Base-by-base conservation (phyloP, 2,113 vertebrate genomes). In the Chaetura pelagica region DNA sequence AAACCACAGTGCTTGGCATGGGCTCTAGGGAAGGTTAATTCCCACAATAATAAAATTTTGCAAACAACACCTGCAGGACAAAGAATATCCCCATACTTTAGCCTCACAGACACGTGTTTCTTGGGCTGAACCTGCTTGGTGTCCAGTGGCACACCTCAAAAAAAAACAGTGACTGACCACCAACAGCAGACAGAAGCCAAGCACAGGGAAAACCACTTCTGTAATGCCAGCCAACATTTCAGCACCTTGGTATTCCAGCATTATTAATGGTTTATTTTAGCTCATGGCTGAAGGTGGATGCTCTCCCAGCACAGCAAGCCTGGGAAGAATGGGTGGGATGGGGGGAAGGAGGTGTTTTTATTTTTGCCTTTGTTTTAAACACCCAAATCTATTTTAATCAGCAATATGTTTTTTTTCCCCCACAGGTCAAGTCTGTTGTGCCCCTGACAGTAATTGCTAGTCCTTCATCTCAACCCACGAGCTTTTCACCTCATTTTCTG, bases 341-440 rank as follows among this genome's bases (percentile, higher is more conserved):
- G 7, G 3, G 15, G 10, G 6, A 79, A 72, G 19, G 66, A 11
- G 8, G 17, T 22, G 10, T 4, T 84, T 81, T 49, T 18, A 46
- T 44, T 84, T 78, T 38, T 94, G 15, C 12, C 38, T 75, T 74
- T 57, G 15, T 77, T 91, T 84, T 38, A 84, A 90, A 42, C 48
- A 59, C 59, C 3, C 48, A 79, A 38, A 59, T 55, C 49, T 78
- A 58, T 58, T 89, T 66, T 74, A 81, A 73, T 10, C 74, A 16
- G 9, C 18, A 62, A 38, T 38, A 38, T 38, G n/a, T n/a, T n/a
- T n/a, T n/a, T n/a, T n/a, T 38, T 38, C 38, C 38, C 38, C 38
- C 34, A 32, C 17, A 68, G 52, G 61, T 82, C 52, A 67, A 84
- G 32, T 24, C 61, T 42, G 72, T 9, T 87, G 83, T 46, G 17